Evolutionary conservation across 2,888 invertebrate genomes (phyloP), one percentile per base, ranked within the genome.

Genomic region (Ferrisia virgata): DNA sequence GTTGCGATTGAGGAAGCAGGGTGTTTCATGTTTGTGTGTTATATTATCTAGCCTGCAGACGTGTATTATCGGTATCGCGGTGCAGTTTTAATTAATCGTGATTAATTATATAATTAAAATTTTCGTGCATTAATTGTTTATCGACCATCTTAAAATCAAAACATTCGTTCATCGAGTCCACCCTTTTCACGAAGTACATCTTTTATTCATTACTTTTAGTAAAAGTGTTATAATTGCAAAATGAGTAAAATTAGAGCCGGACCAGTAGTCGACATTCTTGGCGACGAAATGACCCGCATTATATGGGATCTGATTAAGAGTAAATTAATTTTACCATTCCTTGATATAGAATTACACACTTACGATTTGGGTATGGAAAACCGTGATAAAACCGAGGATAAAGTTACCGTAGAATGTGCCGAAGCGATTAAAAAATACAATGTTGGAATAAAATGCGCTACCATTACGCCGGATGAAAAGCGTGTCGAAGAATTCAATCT

Each of bases 251-350:
- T 87, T 76, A 87, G 87, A 85, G 92, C 92, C 86, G 96, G 96
- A 88, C 95, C 96, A 79, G 96, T 97, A 86, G 97, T 97, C 79
- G 96, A 97, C 89, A 92, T 96, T 87, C 92, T 96, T 83, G 97
- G 97, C n/a, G 96, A 97, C 91, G 97, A 97, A 90, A 96, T 96
- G 96, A 96, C 96, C 64, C 92, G 99, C 87, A 96, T 99, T 86
- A 98, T 99, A 88, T 99, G 99, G 99, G 97, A 98, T 88, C 92
- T 95, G 47, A 99, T 99, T 87, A 99, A 99, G 90, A 93, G 98
- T 85, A 99, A 99, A 89, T 92, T 99, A 53, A 98, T 99, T 88
- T 90, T 98, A 86, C 99, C 99, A 0, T 98, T 96, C 90, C 91
- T 99, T 87, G 97, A 99, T 88, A 94, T 99, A 87, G 97, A 99